Base-by-base conservation (phyloP, 1,140 invertebrate genomes). In the Drosophila malerkotliana region DNA sequence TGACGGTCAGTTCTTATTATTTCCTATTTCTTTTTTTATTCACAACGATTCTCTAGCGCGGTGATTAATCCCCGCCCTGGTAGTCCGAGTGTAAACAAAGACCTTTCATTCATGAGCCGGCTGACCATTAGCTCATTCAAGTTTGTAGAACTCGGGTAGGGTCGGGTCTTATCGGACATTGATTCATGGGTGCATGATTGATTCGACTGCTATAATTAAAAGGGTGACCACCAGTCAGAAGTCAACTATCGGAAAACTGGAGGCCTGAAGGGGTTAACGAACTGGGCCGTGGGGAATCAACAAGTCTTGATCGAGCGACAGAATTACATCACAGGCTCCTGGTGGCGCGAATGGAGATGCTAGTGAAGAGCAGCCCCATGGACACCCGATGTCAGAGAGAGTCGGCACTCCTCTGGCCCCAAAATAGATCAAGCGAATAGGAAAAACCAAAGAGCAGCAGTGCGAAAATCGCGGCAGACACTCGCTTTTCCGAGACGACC, bases 351-450 rank as follows among this genome's bases (percentile, higher is more conserved):
- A 67, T 72, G 69, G 56, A 72, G 62, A 64, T 80, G 59, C 59
- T 61, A 66, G 57, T 59, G 26, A 54, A 54, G 64, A 67, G 71
- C 66, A 66, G 49, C 64, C 79, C 66, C 34, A 67, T 72, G 77
- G 77, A 84, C 85, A 85, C 81, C 81, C 59, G 45, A 77, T 68
- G 39, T 56, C 52, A 56, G 60, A 26, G 39, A 32, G 28, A 53
- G 24, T 48, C 21, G 21, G 18, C 41, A 57, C 55, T 41, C 55
- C 44, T 52, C 52, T 61, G 47, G 74, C 76, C 48, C 48, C 72
- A 87, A 87, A 87, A 87, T 87, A 87, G 83, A 88, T 87, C 83
- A 77, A 79, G 83, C 84, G 63, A 82, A 78, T 72, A 63, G 57
- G 54, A 69, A 79, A 79, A 76, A 67, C 32, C 58, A 48, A 75